Conservation (phyloP, 2,888 invertebrate species). For the Noctua janthina region DNA sequence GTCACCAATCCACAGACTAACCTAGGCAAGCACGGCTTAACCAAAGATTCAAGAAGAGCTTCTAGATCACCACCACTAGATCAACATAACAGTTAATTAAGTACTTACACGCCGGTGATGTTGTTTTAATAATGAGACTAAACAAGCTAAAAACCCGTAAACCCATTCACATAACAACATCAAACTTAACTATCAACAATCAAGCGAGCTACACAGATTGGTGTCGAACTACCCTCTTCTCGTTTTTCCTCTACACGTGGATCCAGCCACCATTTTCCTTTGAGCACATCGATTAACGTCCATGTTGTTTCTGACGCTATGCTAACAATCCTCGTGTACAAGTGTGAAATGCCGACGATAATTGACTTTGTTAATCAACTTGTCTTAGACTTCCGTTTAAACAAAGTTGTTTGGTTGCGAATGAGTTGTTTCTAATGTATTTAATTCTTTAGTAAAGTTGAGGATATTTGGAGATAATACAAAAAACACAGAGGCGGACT, state of each 20-base stretch:
- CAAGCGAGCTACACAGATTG: background rate
- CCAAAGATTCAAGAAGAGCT: too few relatives aligned
- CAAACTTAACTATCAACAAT: background rate
- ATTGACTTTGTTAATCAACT: constrained; percentile 41
- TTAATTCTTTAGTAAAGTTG: background rate
- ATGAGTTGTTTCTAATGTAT: constrained; percentile 3
- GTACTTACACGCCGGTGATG: background rate
- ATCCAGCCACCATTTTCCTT: constrained; percentile 13
- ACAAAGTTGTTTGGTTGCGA: constrained; percentile 20
- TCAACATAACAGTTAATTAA: background rate
- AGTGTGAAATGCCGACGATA: constrained; percentile 50
- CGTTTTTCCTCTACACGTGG: constrained; percentile 25
- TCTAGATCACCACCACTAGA: too few relatives aligned
- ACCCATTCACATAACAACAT: background rate
- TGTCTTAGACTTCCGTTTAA: constrained; percentile 33
- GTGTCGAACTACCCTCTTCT: background rate
- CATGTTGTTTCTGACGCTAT: constrained; percentile 23
- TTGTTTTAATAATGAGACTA: background rate
- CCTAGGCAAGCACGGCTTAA: too few relatives aligned
- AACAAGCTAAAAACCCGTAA: background rate
- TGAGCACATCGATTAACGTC: constrained; percentile 19
- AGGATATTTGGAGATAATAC: background rate
- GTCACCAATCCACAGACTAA: too few relatives aligned
- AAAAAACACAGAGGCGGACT: background rate
- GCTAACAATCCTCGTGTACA: constrained; percentile 14